Evolutionary conservation across 2,888 invertebrate species (phyloP).

Genomic region (Argynnis bischoffii): DNA sequence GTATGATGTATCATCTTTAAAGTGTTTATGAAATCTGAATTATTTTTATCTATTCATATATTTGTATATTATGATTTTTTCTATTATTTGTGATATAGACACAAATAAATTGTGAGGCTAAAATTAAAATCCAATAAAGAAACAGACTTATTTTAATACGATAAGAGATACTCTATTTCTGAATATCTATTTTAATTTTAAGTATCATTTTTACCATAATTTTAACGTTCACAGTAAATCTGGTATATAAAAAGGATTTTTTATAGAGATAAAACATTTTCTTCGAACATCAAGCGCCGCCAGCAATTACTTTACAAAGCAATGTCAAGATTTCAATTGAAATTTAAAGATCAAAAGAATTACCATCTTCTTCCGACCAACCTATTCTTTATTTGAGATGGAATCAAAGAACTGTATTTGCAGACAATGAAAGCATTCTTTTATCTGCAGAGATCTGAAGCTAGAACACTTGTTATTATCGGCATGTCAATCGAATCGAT

Average conservation of each 20-base stretch:
- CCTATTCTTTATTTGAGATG: conserved; percentile 36
- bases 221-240: conserved; percentile 1
- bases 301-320: conserved; percentile 33
- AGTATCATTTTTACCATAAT: neutral
- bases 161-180: neutral
- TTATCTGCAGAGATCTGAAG: conserved; percentile 20
- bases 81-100: no score
- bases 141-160: neutral
- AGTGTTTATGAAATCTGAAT: no score
- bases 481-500: conserved; percentile 17
- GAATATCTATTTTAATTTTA: neutral
- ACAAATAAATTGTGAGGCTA: no score
- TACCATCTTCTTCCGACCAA: conserved; percentile 40
- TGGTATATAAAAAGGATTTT: conserved; percentile 19
- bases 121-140: no score
- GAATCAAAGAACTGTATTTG: conserved; percentile 37
- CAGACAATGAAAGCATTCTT: conserved; percentile 32
- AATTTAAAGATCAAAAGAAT: conserved; percentile 42
- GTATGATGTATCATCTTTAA: no score
- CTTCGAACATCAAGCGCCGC: conserved; percentile 23
- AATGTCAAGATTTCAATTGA: conserved; percentile 41
- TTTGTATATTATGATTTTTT: no score
- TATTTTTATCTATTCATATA: no score
- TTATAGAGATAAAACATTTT: conserved; percentile 10
- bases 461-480: conserved; percentile 24